phyloP scores from a whole-genome alignment of 2,797 vertebrate genomes.

The Sitta carolinensis region DNA sequence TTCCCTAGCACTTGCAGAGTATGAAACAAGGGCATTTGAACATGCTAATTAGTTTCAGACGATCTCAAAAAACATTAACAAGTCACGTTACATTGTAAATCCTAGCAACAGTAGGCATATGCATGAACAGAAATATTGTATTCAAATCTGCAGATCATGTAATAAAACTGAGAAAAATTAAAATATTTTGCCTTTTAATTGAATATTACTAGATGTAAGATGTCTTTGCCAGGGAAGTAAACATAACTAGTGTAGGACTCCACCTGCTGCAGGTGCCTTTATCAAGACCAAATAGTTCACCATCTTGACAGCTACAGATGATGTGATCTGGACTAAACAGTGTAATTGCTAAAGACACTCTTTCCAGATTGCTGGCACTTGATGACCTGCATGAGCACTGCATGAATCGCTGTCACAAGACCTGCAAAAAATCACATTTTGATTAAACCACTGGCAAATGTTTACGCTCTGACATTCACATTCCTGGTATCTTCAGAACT shows the following conservation, averaged over 20 bases:
- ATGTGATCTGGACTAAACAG: background rate
- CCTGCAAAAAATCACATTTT: background rate
- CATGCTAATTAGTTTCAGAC: background rate
- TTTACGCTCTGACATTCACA: background rate
- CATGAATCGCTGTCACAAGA: background rate
- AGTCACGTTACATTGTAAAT: background rate
- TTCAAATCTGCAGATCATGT: background rate
- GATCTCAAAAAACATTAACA: background rate
- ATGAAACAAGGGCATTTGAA: slow-evolving; percentile 10
- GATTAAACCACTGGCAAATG: background rate
- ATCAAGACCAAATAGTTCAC: background rate
- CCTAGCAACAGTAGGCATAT: background rate
- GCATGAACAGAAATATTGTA: background rate
- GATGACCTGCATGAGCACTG: background rate
- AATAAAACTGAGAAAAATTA: background rate
- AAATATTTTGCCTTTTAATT: background rate
- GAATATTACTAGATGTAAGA: background rate
- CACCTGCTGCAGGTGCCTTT: background rate
- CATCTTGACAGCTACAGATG: background rate
- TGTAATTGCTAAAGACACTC: background rate
- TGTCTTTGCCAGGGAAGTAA: background rate
- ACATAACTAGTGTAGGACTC: background rate
- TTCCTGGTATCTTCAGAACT: background rate
- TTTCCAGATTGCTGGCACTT: background rate
- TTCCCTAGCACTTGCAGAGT: background rate